Evolutionary conservation across 2,797 vertebrate genomes (phyloP).

Genomic region (Acanthornis magna): DNA sequence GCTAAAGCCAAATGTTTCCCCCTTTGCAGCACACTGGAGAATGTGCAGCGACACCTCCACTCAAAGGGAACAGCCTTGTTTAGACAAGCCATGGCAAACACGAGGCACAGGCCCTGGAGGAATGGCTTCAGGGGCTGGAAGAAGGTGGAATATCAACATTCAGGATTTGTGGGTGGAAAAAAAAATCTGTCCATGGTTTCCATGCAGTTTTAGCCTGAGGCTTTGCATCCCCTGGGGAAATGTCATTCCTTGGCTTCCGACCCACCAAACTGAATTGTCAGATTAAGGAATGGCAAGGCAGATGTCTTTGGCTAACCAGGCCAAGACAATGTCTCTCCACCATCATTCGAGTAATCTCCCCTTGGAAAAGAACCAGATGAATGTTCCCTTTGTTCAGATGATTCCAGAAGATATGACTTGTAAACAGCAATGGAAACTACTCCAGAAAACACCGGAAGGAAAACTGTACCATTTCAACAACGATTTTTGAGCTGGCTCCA

Average conservation of each 20-base stretch:
- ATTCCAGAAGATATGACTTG: neutral
- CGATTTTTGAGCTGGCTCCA: neutral
- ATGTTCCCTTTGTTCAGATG: neutral
- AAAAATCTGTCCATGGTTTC: neutral
- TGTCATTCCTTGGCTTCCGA: neutral
- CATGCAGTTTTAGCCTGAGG: neutral
- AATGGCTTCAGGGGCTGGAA: slow-evolving; percentile 15
- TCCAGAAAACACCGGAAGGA: neutral
- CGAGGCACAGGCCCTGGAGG: slow-evolving; percentile 1
- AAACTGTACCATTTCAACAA: neutral
- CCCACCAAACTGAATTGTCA: neutral
- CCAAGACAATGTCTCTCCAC: neutral
- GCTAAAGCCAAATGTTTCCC: slow-evolving; percentile 71
- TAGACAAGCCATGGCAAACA: slow-evolving; percentile 48
- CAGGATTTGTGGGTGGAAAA: neutral
- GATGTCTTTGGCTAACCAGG: neutral
- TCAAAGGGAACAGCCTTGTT: slow-evolving; percentile 39
- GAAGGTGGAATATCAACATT: slow-evolving; percentile 45
- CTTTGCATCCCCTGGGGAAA: neutral
- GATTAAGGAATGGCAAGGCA: neutral
- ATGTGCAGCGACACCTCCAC: slow-evolving; percentile 61
- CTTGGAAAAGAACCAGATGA: neutral
- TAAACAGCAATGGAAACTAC: neutral
- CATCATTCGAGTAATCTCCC: neutral
- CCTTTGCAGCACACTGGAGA: slow-evolving; percentile 45